A percentile compares a stretch with the other conserved stretches of the same genome.
Conservation (phyloP, 2,113 vertebrate species). For the Callionymus lyra region DNA sequence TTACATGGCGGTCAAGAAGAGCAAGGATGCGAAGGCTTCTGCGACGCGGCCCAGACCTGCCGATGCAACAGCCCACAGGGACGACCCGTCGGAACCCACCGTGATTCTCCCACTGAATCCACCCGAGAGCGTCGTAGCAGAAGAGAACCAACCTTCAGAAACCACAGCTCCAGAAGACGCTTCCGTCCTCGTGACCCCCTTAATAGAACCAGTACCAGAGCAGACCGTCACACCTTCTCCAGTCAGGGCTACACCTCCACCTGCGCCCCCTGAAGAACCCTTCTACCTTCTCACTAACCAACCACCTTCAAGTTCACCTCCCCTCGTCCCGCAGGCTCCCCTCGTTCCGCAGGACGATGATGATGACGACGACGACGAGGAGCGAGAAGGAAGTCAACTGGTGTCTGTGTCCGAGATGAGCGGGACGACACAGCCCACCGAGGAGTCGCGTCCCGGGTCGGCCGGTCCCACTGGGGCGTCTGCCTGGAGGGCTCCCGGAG, state of each 20-base stretch:
- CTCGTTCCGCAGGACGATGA: slow-evolving; percentile 27
- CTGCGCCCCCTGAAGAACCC: slow-evolving; percentile 21
- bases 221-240: slow-evolving; percentile 8
- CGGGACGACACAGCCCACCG: slow-evolving; percentile 68
- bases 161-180: slow-evolving; percentile 4
- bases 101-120: slow-evolving; percentile 4
- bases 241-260: slow-evolving; percentile 4
- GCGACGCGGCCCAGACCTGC: neutral
- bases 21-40: neutral
- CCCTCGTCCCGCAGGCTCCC: neutral
- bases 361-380: slow-evolving; percentile 64
- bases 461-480: slow-evolving; percentile 52
- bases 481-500: slow-evolving; percentile 51
- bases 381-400: slow-evolving; percentile 59
- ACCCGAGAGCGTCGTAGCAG: slow-evolving; percentile 5
- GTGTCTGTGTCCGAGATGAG: slow-evolving; percentile 72
- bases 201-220: slow-evolving; percentile 5
- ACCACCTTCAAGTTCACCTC: slow-evolving; percentile 8
- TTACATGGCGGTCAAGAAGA: slow-evolving; percentile 33
- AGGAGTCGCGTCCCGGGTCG: slow-evolving; percentile 67
- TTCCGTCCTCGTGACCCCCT: slow-evolving; percentile 1
- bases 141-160: slow-evolving; percentile 7
- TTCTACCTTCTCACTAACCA: slow-evolving; percentile 17
- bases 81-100: neutral
- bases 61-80: neutral